Conservation (phyloP, 1,140 invertebrate genomes). For the Marisa cornuarietis region DNA sequence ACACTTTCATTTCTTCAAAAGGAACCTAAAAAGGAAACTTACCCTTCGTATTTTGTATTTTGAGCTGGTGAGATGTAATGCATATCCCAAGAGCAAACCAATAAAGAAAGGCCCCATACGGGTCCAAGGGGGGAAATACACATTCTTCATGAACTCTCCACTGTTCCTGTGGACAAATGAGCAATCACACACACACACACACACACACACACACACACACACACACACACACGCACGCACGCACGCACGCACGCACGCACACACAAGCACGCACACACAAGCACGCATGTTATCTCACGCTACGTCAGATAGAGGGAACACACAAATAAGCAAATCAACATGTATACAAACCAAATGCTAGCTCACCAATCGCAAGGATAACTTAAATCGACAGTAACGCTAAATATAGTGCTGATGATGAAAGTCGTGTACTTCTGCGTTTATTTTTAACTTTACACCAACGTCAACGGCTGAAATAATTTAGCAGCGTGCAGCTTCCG, state of each 20-base stretch:
- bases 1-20: too few relatives aligned
- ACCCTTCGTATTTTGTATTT: constrained; percentile 7
- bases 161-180: background rate
- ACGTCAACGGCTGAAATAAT: too few relatives aligned
- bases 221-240: background rate
- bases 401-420: too few relatives aligned
- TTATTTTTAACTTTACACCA: too few relatives aligned
- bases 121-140: constrained; percentile 5
- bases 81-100: constrained; percentile 11
- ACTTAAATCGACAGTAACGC: background rate
- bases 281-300: background rate
- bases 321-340: background rate
- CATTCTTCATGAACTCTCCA: background rate
- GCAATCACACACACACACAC: background rate
- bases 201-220: background rate
- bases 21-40: too few relatives aligned
- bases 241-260: background rate
- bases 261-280: too few relatives aligned
- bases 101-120: constrained; percentile 2
- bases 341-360: background rate
- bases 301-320: background rate
- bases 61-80: background rate
- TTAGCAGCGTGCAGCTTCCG: too few relatives aligned
- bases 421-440: too few relatives aligned
- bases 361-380: background rate